Percentiles rank a stretch among this genome's conserved stretches.
Conservation (phyloP, 1,140 invertebrate species). For the Cherax destructor region DNA sequence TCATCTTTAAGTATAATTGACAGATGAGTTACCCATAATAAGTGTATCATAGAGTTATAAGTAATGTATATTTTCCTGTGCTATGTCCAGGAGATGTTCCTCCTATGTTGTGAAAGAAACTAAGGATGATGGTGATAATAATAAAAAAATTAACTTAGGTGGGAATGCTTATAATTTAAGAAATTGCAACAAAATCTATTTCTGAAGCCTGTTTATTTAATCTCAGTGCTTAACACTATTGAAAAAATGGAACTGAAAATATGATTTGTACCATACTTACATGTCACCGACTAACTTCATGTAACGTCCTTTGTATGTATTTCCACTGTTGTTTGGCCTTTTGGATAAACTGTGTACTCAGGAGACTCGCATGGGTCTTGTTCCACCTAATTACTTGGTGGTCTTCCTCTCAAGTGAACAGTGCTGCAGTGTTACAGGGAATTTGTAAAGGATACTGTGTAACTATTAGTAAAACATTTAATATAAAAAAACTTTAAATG, state of each 20-base stretch:
- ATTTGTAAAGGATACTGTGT: not conserved
- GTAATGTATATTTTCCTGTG: not conserved
- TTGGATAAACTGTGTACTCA: slow-evolving; percentile 26
- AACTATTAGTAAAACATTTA: not conserved
- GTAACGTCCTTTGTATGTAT: slow-evolving; percentile 45
- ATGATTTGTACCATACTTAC: slow-evolving; percentile 18
- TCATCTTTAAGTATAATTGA: not conserved
- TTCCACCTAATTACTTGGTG: not conserved
- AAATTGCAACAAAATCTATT: not conserved
- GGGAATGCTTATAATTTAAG: slow-evolving; percentile 3
- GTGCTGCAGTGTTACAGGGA: slow-evolving; percentile 1
- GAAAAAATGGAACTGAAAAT: not conserved
- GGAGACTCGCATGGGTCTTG: slow-evolving; percentile 14
- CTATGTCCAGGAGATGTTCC: not conserved
- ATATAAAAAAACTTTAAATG: not conserved
- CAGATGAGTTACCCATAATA: not conserved
- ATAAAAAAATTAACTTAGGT: not conserved
- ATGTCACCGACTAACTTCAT: slow-evolving; percentile 2
- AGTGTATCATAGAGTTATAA: not conserved
- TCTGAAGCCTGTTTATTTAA: not conserved
- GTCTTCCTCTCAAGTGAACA: not conserved
- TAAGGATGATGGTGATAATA: not conserved
- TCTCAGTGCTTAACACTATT: not conserved
- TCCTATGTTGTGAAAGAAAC: not conserved
- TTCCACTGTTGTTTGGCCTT: slow-evolving; percentile 39